Conservation (phyloP, 1,140 invertebrate genomes). For the Macrotrachela quadricornifera region DNA sequence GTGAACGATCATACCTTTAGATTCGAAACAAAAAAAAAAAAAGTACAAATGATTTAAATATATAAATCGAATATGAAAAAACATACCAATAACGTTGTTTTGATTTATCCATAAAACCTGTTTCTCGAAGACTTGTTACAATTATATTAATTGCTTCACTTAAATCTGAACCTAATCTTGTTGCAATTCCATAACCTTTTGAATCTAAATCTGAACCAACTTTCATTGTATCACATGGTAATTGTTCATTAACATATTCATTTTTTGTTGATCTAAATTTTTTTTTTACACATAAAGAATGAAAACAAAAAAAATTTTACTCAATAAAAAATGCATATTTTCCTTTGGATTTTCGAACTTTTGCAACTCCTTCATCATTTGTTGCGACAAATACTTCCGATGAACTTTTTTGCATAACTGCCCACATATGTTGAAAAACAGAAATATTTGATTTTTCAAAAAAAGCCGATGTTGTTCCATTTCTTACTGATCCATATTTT, state of each 20-base stretch:
- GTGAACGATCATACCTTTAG: too few species aligned
- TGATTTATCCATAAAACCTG: conserved; percentile 19
- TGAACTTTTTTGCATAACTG: conserved; percentile 46
- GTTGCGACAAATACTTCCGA: conserved; percentile 50
- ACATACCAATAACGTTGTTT: conserved; percentile 26
- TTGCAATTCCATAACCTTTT: conserved; percentile 10
- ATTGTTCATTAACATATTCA: conserved; percentile 71
- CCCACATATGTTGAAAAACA: conserved; percentile 74
- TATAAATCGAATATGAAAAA: too few species aligned
- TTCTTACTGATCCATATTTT: conserved; percentile 19
- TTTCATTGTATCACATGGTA: conserved; percentile 81
- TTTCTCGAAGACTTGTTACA: conserved; percentile 25
- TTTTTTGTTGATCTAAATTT: conserved; percentile 51
- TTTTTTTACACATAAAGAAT: too few species aligned
- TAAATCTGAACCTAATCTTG: conserved; percentile 23
- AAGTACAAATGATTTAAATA: too few species aligned
- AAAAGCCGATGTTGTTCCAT: conserved; percentile 22
- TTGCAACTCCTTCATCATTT: conserved; percentile 66
- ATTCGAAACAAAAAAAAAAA: too few species aligned
- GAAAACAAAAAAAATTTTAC: conserved; percentile 43
- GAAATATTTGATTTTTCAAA: conserved; percentile 51
- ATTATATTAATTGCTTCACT: conserved; percentile 24
- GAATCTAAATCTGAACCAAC: conserved; percentile 11
- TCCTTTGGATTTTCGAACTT: conserved; percentile 39
- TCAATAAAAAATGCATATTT: conserved; percentile 86